phyloP scores from a whole-genome alignment of 2,113 vertebrate species.

The Xenus cinereus region DNA sequence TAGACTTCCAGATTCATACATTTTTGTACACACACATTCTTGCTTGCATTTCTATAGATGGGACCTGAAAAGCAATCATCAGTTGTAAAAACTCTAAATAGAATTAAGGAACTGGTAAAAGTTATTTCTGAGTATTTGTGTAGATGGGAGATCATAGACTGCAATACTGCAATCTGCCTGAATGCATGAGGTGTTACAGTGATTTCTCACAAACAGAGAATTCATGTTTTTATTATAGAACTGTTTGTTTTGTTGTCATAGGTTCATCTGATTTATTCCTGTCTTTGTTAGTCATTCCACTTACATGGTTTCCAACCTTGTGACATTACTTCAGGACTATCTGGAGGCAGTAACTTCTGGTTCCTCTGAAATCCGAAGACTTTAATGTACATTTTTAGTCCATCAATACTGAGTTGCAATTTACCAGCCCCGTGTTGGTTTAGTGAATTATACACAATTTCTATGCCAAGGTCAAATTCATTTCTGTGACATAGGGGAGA shows the following conservation, averaged over 20 bases:
- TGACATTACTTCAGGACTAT: background rate
- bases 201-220: background rate
- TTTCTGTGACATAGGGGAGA: background rate
- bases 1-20: background rate
- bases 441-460: background rate
- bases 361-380: background rate
- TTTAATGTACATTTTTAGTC: background rate
- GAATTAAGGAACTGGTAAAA: background rate
- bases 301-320: background rate
- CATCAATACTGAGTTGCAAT: background rate
- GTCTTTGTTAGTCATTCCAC: background rate
- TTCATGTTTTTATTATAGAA: background rate
- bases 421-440: background rate
- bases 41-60: background rate
- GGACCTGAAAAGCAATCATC: background rate
- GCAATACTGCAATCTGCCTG: background rate
- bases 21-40: background rate
- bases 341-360: background rate
- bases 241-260: background rate
- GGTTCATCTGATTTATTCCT: background rate
- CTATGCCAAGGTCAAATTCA: background rate
- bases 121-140: background rate
- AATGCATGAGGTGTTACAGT: background rate
- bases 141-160: background rate
- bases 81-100: background rate